These are phyloP conservation scores for Cryptocheilus praepositus DNA, from an alignment of 2,888 invertebrate species.

Conservation along the genomic window DNA sequence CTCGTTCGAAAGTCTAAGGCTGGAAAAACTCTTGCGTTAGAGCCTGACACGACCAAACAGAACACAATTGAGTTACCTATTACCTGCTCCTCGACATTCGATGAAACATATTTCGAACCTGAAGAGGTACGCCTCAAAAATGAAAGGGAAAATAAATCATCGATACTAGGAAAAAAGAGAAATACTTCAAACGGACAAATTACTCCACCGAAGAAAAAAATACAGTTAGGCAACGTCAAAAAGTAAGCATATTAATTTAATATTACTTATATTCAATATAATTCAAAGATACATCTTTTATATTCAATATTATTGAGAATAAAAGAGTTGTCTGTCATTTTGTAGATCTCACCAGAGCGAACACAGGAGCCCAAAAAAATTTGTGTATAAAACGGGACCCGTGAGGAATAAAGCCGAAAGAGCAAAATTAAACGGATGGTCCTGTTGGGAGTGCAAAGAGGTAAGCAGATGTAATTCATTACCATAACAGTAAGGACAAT, in stretches of 20 bases:
- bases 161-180: background rate
- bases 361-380: slow-evolving; percentile 16
- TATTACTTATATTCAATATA: too few species aligned
- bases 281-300: too few species aligned
- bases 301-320: background rate
- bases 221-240: slow-evolving; percentile 25
- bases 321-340: background rate
- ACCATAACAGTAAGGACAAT: background rate
- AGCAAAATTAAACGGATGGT: slow-evolving; percentile 70
- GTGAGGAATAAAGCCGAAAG: slow-evolving; percentile 70
- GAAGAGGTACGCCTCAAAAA: slow-evolving; percentile 12
- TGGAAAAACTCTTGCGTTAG: too few species aligned
- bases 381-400: slow-evolving; percentile 54
- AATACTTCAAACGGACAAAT: background rate
- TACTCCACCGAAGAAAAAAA: slow-evolving; percentile 14
- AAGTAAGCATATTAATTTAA: slow-evolving; percentile 35
- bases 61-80: background rate
- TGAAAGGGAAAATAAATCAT: background rate
- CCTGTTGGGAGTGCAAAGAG: slow-evolving; percentile 71
- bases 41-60: background rate
- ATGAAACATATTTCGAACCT: slow-evolving; percentile 35
- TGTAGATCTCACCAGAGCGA: slow-evolving; percentile 16
- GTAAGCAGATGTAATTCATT: slow-evolving; percentile 59
- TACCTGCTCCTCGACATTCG: too few species aligned
- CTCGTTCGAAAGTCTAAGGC: too few species aligned